Base-by-base conservation (phyloP, 37 sponge, comb jelly and placozoan genomes). In the Aplysina aerophoba region DNA sequence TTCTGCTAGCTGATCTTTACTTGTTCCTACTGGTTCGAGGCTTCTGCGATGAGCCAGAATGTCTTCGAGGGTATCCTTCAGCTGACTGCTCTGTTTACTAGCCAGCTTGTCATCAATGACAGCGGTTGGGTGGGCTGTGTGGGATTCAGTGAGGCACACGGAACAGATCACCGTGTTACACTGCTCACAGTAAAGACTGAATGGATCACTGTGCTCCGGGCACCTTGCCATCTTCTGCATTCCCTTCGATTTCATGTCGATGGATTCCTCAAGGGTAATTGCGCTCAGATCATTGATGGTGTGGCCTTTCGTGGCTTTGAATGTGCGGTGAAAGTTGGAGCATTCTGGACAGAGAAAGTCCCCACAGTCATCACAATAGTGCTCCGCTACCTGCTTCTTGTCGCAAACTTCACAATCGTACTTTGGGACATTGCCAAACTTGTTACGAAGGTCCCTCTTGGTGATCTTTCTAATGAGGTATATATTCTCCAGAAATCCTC, bases 111-210 rank as follows among this genome's bases (percentile, higher is more conserved):
- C 53, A 11, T 75, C 78, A 41, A 75, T 41, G 78, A 75, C 78
- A 2, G 78, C 78, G n/a, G 78, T 75, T 39, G 78, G 78, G 37
- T 75, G 78, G n/a, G 78, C 78, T 21, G n/a, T 53, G 78, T 75
- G 78, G 22, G 31, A 44, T 54, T 75, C 78, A 19, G 78, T 75
- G 44, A 75, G 78, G 53, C 78, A 75, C 17, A 41, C 40, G 53
- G 78, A 75, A 22, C 78, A 75, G 11, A 75, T 38, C 22, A 15
- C 8, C 16, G 37, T 15, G 15, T 75, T 44, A 50, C 78, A 75
- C 78, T 75, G 78, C 40, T 75, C 78, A 50, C 78, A 75, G 37
- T 40, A 75, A 39, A 75, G 31, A 11, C 12, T 24, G 25, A 75
- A 12, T 2, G 78, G 20, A 39, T 75, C 78, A 8, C 1, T 8